A percentile compares a stretch with the other conserved stretches of the same genome.
These are phyloP conservation scores for Balearica regulorum DNA, from an alignment of 2,797 vertebrate species.

Conservation along the genomic window DNA sequence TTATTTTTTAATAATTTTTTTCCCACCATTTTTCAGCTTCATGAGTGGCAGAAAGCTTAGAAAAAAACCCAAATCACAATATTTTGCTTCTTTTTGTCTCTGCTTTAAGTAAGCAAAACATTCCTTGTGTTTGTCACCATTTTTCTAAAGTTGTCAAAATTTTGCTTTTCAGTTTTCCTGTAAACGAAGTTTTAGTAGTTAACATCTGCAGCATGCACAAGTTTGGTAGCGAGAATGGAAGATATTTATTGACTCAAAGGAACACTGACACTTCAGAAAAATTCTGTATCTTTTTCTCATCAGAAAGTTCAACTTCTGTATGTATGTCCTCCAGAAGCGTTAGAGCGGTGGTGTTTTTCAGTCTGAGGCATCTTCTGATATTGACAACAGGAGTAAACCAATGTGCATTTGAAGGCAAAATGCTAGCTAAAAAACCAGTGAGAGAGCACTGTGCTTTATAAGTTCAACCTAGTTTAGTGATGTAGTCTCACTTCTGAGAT, in stretches of 20 bases:
- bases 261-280: neutral
- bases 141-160: neutral
- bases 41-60: neutral
- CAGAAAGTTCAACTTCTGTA: neutral
- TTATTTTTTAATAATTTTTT: neutral
- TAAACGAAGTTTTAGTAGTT: neutral
- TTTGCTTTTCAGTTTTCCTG: neutral
- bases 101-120: neutral
- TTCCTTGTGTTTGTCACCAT: neutral
- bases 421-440: neutral
- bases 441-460: neutral
- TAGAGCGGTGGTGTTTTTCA: neutral
- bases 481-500: neutral
- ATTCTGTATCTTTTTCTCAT: neutral
- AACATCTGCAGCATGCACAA: neutral
- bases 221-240: neutral
- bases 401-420: neutral
- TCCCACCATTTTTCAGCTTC: neutral
- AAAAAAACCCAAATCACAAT: neutral
- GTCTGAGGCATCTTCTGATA: neutral
- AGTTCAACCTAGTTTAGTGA: neutral
- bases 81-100: neutral
- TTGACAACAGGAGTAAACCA: neutral
- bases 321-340: neutral
- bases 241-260: neutral